phyloP scores from a whole-genome alignment of 2,888 invertebrate species.

The Ichneumoninae sp. region DNA sequence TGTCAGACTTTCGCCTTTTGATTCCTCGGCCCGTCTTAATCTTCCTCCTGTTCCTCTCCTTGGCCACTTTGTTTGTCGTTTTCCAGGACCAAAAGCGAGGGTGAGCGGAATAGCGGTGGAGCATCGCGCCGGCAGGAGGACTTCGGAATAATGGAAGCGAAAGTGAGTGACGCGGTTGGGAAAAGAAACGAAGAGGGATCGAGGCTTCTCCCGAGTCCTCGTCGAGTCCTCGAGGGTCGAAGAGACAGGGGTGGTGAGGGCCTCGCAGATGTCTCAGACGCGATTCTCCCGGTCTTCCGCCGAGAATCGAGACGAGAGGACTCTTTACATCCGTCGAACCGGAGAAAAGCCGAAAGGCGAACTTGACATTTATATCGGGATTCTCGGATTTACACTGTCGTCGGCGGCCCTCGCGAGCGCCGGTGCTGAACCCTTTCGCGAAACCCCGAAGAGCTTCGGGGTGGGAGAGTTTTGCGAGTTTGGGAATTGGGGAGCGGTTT shows the following conservation, averaged over 20 bases:
- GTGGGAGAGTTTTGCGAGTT: constrained; percentile 55
- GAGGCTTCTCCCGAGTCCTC: constrained; percentile 59
- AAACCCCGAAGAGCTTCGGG: constrained; percentile 21
- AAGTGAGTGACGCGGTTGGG: constrained; percentile 63
- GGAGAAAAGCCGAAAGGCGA: constrained; percentile 79
- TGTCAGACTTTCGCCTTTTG: constrained; percentile 5
- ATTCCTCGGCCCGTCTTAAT: constrained; percentile 20
- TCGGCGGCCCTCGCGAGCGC: constrained; percentile 20
- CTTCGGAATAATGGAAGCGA: constrained; percentile 64
- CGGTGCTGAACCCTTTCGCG: constrained; percentile 59
- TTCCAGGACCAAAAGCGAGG: constrained; percentile 60
- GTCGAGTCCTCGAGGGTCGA: constrained; percentile 59
- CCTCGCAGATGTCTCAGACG: constrained; percentile 53
- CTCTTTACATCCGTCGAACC: constrained; percentile 49
- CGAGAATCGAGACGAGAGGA: constrained; percentile 63
- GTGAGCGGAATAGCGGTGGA: constrained; percentile 26
- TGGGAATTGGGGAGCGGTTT: constrained; percentile 49
- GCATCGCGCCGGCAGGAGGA: constrained; percentile 16
- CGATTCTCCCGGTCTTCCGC: constrained; percentile 33
- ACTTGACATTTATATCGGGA: constrained; percentile 84
- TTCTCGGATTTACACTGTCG: constrained; percentile 83
- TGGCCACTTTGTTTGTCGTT: constrained; percentile 78
- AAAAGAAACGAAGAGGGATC: constrained; percentile 58
- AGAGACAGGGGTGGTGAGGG: constrained; percentile 40
- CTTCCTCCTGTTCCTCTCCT: constrained; percentile 41